Evolutionary conservation across 1,140 invertebrate species (phyloP).

Genomic region (Drosophila albomicans): DNA sequence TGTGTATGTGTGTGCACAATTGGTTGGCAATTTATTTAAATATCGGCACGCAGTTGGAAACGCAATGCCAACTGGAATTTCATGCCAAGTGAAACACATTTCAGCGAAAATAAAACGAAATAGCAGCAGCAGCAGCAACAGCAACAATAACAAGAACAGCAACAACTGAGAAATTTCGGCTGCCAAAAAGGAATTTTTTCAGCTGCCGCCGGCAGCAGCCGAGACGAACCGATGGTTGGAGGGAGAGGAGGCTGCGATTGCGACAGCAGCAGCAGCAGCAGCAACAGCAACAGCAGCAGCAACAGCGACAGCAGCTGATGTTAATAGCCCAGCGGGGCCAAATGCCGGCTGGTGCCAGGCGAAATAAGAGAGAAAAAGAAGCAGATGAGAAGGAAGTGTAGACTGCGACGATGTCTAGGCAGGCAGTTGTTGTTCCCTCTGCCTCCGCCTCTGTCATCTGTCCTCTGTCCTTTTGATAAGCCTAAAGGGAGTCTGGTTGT

Average conservation of each 20-base stretch:
- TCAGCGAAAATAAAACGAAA: conserved; percentile 59
- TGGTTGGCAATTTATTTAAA: conserved; percentile 83
- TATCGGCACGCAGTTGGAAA: conserved; percentile 80
- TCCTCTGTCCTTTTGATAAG: conserved; percentile 39
- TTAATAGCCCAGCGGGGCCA: conserved; percentile 80
- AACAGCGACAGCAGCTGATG: conserved; percentile 74
- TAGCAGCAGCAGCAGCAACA: conserved; percentile 25
- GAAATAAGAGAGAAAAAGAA: conserved; percentile 42
- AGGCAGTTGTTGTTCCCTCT: conserved; percentile 49
- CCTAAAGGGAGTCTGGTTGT: conserved; percentile 18
- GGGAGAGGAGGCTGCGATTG: conserved; percentile 26
- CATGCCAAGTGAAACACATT: conserved; percentile 62
- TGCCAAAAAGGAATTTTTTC: conserved; percentile 80
- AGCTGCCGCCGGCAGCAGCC: conserved; percentile 62
- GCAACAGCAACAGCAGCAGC: not conserved
- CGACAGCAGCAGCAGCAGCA: conserved; percentile 9
- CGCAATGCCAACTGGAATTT: conserved; percentile 80
- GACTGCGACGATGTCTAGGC: conserved; percentile 55
- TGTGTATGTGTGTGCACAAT: conserved; percentile 68
- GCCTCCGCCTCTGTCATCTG: not conserved
- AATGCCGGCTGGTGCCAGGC: conserved; percentile 64
- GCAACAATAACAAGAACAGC: conserved; percentile 41
- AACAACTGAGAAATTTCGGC: conserved; percentile 50
- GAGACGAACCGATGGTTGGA: conserved; percentile 20
- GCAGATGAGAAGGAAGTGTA: conserved; percentile 24